Evolutionary conservation across 1,140 invertebrate genomes (phyloP), one percentile per base, ranked within the genome.

Genomic region (Drosophila lowei): DNA sequence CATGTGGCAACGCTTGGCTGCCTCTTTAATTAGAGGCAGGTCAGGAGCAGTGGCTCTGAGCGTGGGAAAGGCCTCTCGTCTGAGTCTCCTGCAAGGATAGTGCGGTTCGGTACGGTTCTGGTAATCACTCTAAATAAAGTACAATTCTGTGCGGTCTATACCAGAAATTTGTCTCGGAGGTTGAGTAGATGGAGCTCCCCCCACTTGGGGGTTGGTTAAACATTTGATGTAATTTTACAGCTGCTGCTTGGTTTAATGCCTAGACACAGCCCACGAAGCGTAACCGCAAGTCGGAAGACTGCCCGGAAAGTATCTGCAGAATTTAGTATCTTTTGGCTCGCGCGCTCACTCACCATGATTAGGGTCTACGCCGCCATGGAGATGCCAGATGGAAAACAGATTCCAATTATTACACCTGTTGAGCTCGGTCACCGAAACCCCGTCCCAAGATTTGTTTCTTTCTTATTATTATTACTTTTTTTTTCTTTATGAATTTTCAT

Each of bases 341-440:
- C 50, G 60, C 59, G 59, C 57, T 70, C 63, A 56, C 49, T 63
- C 68, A 72, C 70, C 78, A 60, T 86, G 81, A 86, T 86, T 86
- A 86, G 81, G 73, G 70, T 72, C 86, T 83, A 66, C 66, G 75
- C 34, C 34, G 3, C 11, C 8, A 34, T 13, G 9, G 2, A 9
- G 46, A 30, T 11, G 34, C 9, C 34, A 38, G 34, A 38, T 38
- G 59, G 73, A 74, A 74, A 74, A 65, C 71, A 65, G 67, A 75
- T 89, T 88, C 79, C 83, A 88, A 88, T 88, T 88, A 88, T 88
- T 83, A 88, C 83, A 88, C 83, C 83, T 88, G 83, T 89, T 84
- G 76, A 43, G 63, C 52, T 43, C 54, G 67, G 60, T 61, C 62
- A 66, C 30, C 64, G 66, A 70, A 60, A 75, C 71, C 77, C 67